phyloP scores from a whole-genome alignment of 2,113 vertebrate genomes.

The Eretmochelys imbricata region DNA sequence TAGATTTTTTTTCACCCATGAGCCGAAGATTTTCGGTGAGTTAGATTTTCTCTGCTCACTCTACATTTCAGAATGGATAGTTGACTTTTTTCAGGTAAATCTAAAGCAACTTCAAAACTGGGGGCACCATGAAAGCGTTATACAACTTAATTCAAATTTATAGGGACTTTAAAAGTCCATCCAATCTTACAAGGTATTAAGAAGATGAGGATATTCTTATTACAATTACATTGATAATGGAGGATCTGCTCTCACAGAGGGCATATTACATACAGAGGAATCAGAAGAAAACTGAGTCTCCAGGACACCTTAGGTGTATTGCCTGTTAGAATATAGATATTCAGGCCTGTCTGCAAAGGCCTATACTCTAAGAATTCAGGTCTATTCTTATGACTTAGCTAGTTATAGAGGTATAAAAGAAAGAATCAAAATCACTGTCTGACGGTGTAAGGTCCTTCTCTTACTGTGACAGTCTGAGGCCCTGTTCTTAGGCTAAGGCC shows the following conservation, averaged over 20 bases:
- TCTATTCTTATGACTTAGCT: no score
- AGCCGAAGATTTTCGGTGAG: not conserved
- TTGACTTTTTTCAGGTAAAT: not conserved
- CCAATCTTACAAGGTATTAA: not conserved
- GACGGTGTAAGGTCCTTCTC: no score
- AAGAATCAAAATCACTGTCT: no score
- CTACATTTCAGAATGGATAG: not conserved
- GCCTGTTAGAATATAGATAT: no score
- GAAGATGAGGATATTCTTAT: not conserved
- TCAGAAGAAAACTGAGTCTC: not conserved
- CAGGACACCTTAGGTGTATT: not conserved
- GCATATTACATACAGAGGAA: not conserved
- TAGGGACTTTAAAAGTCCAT: not conserved
- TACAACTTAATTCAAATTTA: not conserved
- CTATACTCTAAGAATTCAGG: no score
- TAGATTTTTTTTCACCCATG: not conserved
- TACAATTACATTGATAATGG: not conserved
- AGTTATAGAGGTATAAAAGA: no score
- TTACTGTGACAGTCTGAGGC: no score
- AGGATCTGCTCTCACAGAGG: not conserved
- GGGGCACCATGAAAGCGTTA: not conserved
- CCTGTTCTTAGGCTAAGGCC: no score
- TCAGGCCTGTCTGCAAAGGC: no score
- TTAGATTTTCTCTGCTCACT: not conserved
- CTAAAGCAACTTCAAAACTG: not conserved